Percentiles rank a stretch among this genome's conserved stretches.
Evolutionary conservation across 2,797 vertebrate species (phyloP).

Genomic region (Synanceia verrucosa): DNA sequence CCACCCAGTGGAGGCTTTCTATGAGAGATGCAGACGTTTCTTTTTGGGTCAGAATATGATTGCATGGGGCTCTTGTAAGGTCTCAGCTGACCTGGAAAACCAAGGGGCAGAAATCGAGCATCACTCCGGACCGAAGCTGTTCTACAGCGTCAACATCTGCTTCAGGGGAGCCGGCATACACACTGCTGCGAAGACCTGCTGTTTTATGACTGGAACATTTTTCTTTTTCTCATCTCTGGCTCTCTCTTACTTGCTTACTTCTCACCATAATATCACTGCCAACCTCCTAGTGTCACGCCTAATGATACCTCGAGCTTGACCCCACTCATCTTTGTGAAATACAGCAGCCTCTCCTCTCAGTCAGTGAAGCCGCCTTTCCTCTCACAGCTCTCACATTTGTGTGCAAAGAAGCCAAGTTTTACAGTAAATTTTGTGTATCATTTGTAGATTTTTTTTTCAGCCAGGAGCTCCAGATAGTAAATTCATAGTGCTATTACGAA

Average conservation of each 20-base stretch:
- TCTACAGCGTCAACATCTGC: slow-evolving; percentile 51
- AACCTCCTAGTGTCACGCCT: slow-evolving; percentile 43
- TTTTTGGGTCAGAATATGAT: slow-evolving; percentile 25
- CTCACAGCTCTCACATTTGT: slow-evolving; percentile 17
- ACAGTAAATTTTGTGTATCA: slow-evolving; percentile 28
- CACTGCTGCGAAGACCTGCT: slow-evolving; percentile 37
- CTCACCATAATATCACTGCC: slow-evolving; percentile 19
- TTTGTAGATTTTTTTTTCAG: slow-evolving; percentile 12
- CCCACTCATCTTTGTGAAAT: slow-evolving; percentile 36
- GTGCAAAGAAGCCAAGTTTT: slow-evolving; percentile 18
- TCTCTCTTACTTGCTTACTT: slow-evolving; percentile 6
- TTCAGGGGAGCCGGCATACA: slow-evolving; percentile 21
- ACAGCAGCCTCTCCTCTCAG: slow-evolving; percentile 40
- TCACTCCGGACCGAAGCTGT: slow-evolving; percentile 15
- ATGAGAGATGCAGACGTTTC: slow-evolving; percentile 14
- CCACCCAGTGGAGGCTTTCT: slow-evolving; percentile 22
- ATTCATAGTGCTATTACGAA: slow-evolving; percentile 37
- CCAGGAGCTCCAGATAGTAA: slow-evolving; percentile 38
- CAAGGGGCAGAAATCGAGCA: slow-evolving; percentile 40
- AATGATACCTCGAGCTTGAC: slow-evolving; percentile 27
- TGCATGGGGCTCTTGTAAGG: slow-evolving; percentile 11
- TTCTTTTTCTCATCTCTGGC: slow-evolving; percentile 24
- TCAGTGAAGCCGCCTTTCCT: slow-evolving; percentile 33
- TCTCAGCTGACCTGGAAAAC: slow-evolving; percentile 52
- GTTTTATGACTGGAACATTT: slow-evolving; percentile 56